A percentile compares a stretch with the other conserved stretches of the same genome.
Evolutionary conservation across 2,113 vertebrate genomes (phyloP).

Genomic region (Propithecus coquereli): DNA sequence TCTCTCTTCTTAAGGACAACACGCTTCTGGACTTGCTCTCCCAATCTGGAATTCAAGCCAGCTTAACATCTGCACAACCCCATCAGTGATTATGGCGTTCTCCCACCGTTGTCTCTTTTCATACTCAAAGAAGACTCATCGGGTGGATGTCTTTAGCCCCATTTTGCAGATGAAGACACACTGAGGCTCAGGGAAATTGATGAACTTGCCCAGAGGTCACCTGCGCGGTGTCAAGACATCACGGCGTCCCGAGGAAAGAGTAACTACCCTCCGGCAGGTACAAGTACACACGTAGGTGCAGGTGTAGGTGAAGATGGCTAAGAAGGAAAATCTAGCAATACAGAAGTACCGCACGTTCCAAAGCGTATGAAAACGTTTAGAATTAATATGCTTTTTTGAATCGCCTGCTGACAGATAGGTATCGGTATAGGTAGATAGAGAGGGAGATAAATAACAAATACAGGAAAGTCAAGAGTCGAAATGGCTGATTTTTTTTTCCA

Average conservation of each 20-base stretch:
- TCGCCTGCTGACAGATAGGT: neutral
- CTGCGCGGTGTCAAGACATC: neutral
- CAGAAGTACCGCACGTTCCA: neutral
- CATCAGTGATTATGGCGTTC: neutral
- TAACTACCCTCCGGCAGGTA: neutral
- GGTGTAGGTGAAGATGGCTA: neutral
- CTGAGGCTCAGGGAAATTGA: neutral
- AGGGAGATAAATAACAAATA: neutral
- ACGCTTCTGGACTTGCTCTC: neutral
- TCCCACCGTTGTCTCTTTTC: neutral
- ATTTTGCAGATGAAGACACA: neutral
- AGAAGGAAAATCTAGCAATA: neutral
- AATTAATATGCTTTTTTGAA: neutral
- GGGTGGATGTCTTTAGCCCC: neutral
- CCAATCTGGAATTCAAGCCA: neutral
- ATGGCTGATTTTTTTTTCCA: neutral
- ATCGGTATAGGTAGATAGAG: accelerated
- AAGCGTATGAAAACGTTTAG: neutral
- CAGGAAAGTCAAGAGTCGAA: neutral
- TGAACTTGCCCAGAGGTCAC: neutral
- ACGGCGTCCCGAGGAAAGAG: accelerated
- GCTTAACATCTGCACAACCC: neutral
- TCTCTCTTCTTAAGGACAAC: neutral
- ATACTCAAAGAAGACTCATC: neutral
- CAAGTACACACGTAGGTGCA: accelerated